Base-by-base conservation (phyloP, 2,113 vertebrate genomes). In the Cryptomyrus ogoouensis region DNA sequence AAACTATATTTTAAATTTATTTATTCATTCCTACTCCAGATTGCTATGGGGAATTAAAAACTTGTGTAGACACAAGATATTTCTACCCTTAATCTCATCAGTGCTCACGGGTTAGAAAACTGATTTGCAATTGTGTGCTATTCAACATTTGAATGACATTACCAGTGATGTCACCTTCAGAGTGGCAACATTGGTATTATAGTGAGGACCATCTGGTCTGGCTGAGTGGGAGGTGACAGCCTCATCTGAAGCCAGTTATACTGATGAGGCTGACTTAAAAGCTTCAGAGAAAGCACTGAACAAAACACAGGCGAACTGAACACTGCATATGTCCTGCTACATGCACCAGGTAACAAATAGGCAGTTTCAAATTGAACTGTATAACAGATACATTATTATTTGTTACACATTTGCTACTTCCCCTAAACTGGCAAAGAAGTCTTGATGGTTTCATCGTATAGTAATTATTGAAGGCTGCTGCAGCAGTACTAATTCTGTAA, bases 201-300 rank as follows among this genome's bases (percentile, higher is more conserved):
- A 92, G 92, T 91, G 92, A 91, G 90, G 91, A 94, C 95, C 95
- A 95, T 96, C 95, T 95, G 95, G 93, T 93, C 92, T 24, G 92
- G 91, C 91, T 94, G 93, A 93, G 93, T 91, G 92, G 91, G 93
- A 94, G 92, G 90, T 89, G 90, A 94, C 94, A 92, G 84, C 92
- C 88, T 87, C 90, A 89, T 90, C 93, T 94, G 91, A 80, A 93
- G 93, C 94, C 95, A 94, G 92, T 91, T 94, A 94, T 95, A 94
- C 94, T 95, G 94, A 93, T 93, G 93, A 90, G 89, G 90, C 90
- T 35, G 86, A 90, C 90, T 93, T 91, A 91, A 89, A 90, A 92
- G 90, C 89, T 87, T 92, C 91, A 35, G 91, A 90, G 92, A 94
- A 94, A 91, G 90, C 92, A 93, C 91, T 89, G 92, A 90, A 91